A percentile compares a stretch with the other conserved stretches of the same genome.
Evolutionary conservation across 2,113 vertebrate species (phyloP).

Genomic region (Bothrops jararaca): DNA sequence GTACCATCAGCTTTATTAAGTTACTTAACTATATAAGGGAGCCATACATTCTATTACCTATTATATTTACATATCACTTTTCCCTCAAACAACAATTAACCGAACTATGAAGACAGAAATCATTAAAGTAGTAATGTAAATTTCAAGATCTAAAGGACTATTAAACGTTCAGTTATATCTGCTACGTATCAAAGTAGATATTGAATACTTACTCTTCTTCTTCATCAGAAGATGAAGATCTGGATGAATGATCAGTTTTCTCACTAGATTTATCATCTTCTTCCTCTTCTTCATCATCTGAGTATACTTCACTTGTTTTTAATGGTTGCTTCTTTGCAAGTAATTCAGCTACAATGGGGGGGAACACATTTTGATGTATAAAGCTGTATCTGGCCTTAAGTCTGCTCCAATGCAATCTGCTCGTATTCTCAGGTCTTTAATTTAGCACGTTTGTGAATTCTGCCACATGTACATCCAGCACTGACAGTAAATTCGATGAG

Average conservation of each 20-base stretch:
- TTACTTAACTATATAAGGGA: background rate
- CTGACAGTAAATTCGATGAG: background rate
- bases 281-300: conserved; percentile 96
- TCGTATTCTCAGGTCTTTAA: background rate
- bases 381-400: background rate
- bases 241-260: conserved; percentile 91
- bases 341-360: conserved; percentile 80
- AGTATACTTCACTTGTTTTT: conserved; percentile 97
- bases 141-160: background rate
- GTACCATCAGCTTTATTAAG: background rate
- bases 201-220: conserved; percentile 89
- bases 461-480: background rate
- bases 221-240: conserved; percentile 90
- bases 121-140: background rate
- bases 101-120: background rate
- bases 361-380: background rate
- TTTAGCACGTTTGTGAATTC: background rate
- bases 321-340: conserved; percentile 93
- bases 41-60: background rate
- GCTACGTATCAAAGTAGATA: background rate
- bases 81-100: background rate
- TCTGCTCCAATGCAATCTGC: background rate
- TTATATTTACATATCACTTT: background rate
- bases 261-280: conserved; percentile 98
- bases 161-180: background rate